Percentiles rank a stretch among this genome's conserved stretches.
Conservation (phyloP, 2,113 vertebrate species). For the Crocuta crocuta region DNA sequence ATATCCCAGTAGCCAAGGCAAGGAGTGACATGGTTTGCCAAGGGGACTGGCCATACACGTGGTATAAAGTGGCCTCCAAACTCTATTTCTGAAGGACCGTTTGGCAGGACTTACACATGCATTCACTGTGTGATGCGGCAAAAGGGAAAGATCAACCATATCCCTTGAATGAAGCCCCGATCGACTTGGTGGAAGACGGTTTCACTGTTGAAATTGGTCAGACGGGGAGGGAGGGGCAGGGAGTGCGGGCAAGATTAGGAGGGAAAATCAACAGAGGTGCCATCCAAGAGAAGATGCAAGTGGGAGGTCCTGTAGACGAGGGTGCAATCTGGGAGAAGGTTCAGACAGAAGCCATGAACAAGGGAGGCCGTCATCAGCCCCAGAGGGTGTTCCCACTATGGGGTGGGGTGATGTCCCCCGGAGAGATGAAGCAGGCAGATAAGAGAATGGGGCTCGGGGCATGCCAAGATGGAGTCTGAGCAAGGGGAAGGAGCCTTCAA, state of each 20-base stretch:
- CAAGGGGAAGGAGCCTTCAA: background rate
- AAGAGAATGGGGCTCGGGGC: background rate
- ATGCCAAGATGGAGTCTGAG: background rate
- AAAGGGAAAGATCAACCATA: background rate
- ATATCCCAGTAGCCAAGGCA: no score
- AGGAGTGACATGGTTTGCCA: fast-evolving
- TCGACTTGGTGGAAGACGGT: fast-evolving
- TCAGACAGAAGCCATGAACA: fast-evolving
- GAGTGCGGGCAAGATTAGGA: fast-evolving
- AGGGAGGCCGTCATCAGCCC: background rate
- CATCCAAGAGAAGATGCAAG: background rate
- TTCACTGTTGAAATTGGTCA: background rate
- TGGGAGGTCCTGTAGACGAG: background rate
- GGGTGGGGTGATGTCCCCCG: background rate
- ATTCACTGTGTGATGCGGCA: fast-evolving
- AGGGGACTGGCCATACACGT: background rate
- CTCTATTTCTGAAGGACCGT: background rate
- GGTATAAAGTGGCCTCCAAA: background rate
- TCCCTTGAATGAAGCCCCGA: background rate
- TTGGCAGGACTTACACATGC: background rate
- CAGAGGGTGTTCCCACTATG: fast-evolving
- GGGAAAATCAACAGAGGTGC: background rate
- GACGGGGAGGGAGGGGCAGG: no score
- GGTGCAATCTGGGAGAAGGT: fast-evolving
- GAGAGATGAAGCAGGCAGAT: background rate